These are phyloP conservation scores for Heliconius congener DNA, from an alignment of 1,140 invertebrate genomes.

Conservation along the genomic window DNA sequence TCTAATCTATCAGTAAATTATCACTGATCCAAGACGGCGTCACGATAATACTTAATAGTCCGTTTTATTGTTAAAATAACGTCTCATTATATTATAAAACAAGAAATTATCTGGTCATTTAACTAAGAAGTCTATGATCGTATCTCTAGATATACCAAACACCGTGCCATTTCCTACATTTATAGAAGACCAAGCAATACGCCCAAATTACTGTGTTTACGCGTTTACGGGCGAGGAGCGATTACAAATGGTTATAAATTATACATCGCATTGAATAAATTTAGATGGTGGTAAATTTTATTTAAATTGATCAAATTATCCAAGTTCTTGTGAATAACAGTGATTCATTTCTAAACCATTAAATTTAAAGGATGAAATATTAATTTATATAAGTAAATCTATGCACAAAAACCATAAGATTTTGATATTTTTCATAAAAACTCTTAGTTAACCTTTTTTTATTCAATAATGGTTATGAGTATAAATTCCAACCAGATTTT, in stretches of 20 bases:
- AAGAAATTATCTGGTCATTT: background rate
- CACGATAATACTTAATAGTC: background rate
- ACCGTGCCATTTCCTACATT: constrained; percentile 25
- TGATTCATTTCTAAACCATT: constrained; percentile 2
- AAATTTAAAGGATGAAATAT: background rate
- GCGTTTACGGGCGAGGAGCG: constrained; percentile 37
- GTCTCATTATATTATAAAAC: background rate
- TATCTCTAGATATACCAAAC: constrained; percentile 15
- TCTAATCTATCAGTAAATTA: background rate
- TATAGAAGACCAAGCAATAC: constrained; percentile 18
- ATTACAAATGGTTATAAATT: constrained; percentile 43
- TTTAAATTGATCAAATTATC: constrained; percentile 52
- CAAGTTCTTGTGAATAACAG: background rate
- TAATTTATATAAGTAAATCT: background rate
- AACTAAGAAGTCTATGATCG: background rate
- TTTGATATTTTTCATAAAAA: background rate
- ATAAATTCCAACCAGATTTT: background rate
- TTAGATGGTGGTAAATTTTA: constrained; percentile 46
- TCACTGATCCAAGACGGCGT: background rate
- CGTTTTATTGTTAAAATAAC: background rate
- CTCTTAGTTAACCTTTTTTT: background rate
- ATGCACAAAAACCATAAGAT: background rate
- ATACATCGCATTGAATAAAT: constrained; percentile 45
- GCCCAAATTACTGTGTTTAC: constrained; percentile 42
- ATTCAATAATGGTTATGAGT: background rate